A percentile compares a stretch with the other conserved stretches of the same genome.
phyloP scores from a whole-genome alignment of 2,888 invertebrate genomes.

The Byasa hedistus region DNA sequence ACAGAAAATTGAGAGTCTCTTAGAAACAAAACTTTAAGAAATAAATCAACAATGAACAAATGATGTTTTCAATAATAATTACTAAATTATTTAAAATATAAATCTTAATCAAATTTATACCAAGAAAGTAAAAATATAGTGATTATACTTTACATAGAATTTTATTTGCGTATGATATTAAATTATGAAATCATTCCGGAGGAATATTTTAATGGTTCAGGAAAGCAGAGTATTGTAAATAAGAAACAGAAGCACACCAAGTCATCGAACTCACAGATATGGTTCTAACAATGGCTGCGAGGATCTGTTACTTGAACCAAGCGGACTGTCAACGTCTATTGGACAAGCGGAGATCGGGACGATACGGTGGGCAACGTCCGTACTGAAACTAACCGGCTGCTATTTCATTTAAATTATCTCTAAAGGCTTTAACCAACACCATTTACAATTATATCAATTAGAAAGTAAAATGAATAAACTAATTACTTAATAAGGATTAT shows the following conservation, averaged over 20 bases:
- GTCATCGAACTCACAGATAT: slow-evolving; percentile 48
- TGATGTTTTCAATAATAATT: no score
- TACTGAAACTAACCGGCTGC: slow-evolving; percentile 32
- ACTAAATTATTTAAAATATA: no score
- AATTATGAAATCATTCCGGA: neutral
- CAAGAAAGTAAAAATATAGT: no score
- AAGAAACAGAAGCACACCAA: slow-evolving; percentile 26
- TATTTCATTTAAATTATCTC: slow-evolving; percentile 18
- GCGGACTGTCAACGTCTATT: slow-evolving; percentile 63
- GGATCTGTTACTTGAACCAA: slow-evolving; percentile 68
- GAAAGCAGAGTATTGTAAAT: slow-evolving; percentile 21
- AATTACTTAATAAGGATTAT: neutral
- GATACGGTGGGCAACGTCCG: slow-evolving; percentile 69
- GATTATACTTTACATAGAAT: no score
- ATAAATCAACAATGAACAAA: no score
- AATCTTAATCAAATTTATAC: no score
- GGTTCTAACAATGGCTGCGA: slow-evolving; percentile 58
- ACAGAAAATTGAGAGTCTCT: no score
- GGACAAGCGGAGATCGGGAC: slow-evolving; percentile 64
- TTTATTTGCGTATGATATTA: neutral
- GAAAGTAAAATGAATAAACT: neutral
- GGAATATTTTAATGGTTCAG: neutral
- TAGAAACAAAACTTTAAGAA: no score
- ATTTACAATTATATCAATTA: neutral
- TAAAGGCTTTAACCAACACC: neutral